Evolutionary conservation across 2,888 invertebrate genomes (phyloP).

Genomic region (Hemaris fuciformis): DNA sequence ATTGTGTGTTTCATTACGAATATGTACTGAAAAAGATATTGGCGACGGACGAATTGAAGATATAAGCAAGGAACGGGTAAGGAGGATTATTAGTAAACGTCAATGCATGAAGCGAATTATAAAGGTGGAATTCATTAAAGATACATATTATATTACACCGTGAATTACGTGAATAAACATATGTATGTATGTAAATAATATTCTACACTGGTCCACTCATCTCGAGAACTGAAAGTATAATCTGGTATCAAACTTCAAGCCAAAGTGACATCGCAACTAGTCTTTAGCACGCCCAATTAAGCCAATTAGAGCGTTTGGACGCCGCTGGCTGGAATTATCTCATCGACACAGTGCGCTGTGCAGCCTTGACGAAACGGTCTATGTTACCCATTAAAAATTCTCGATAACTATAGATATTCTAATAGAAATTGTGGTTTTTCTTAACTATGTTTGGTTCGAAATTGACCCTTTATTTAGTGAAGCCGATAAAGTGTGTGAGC

Average conservation of each 20-base stretch:
- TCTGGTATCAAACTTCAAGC: neutral
- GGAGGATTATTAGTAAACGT: too few species aligned
- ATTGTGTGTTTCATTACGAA: too few species aligned
- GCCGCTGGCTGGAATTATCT: neutral
- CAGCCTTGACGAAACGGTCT: neutral
- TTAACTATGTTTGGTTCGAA: neutral
- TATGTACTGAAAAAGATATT: too few species aligned
- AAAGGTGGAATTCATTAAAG: too few species aligned
- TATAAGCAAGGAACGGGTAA: too few species aligned
- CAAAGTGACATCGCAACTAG: slow-evolving; percentile 4
- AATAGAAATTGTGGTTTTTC: neutral
- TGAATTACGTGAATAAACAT: too few species aligned
- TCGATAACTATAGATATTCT: neutral
- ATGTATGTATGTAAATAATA: too few species aligned
- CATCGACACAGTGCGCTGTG: neutral
- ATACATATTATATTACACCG: too few species aligned
- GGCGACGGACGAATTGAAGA: too few species aligned
- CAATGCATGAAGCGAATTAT: too few species aligned
- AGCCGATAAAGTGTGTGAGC: neutral
- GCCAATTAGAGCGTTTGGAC: slow-evolving; percentile 5
- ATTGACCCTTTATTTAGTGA: neutral
- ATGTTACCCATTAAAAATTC: neutral
- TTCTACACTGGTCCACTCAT: neutral
- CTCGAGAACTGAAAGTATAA: neutral
- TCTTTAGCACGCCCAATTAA: slow-evolving; percentile 4